Evolutionary conservation across 2,888 invertebrate species (phyloP).

Genomic region (Copidosoma aretas): DNA sequence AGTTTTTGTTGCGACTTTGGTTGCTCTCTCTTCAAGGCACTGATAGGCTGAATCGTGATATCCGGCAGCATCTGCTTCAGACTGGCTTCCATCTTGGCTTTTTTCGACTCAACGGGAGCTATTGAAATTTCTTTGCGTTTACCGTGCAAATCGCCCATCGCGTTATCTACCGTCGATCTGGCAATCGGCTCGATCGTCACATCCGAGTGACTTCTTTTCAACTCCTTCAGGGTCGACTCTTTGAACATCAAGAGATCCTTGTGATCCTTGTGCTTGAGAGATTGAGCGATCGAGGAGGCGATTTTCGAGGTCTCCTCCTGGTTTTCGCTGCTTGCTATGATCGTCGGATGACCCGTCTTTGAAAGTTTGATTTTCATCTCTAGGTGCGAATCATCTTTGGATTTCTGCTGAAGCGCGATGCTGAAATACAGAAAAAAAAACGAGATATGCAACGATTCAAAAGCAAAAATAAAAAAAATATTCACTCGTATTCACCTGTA

Average conservation of each 20-base stretch:
- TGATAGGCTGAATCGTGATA: slow-evolving; percentile 58
- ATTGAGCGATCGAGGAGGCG: neutral
- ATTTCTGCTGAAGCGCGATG: slow-evolving; percentile 18
- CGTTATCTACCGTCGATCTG: slow-evolving; percentile 43
- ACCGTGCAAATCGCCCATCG: slow-evolving; percentile 39
- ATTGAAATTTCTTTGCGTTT: slow-evolving; percentile 58
- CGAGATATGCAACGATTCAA: neutral
- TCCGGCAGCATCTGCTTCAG: slow-evolving; percentile 57
- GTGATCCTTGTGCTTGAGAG: slow-evolving; percentile 28
- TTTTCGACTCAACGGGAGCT: slow-evolving; percentile 56
- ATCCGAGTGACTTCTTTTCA: slow-evolving; percentile 51
- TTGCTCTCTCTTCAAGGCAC: slow-evolving; percentile 44
- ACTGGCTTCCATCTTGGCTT: slow-evolving; percentile 55
- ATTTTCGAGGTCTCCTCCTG: slow-evolving; percentile 39
- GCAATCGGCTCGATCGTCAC: slow-evolving; percentile 55
- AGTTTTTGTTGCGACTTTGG: slow-evolving; percentile 45
- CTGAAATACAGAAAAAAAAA: slow-evolving; percentile 2
- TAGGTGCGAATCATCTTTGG: slow-evolving; percentile 49
- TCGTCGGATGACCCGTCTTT: slow-evolving; percentile 58
- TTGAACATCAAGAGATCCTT: slow-evolving; percentile 43
- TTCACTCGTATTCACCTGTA: slow-evolving; percentile 10
- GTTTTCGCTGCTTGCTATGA: slow-evolving; percentile 50
- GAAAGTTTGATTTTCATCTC: slow-evolving; percentile 59
- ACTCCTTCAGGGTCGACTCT: slow-evolving; percentile 44
- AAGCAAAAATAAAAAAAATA: neutral